Base-by-base conservation (phyloP, 2,797 vertebrate species). In the Lacerta viridis region DNA sequence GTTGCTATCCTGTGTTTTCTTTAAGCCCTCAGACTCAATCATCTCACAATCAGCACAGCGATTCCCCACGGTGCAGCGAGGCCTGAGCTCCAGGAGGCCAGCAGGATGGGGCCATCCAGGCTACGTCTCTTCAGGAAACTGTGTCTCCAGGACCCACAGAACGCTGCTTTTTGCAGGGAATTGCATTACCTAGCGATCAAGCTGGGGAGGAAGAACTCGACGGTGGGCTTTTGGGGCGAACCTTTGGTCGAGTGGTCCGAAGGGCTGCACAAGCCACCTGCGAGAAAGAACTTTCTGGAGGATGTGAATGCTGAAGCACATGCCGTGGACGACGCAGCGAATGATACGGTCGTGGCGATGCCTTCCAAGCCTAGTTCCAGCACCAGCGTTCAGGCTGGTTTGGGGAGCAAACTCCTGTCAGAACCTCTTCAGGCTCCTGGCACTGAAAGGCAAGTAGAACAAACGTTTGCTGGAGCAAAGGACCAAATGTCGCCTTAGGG, bases 361-460 rank as follows among this genome's bases (percentile, higher is more conserved):
- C 64, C 87, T 71, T 95, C 96, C 87, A 91, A 66, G 80, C 89
- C 92, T 55, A 92, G 95, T 90, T 93, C 92, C 96, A 93, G 94
- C 36, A 93, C 96, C 36, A 86, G 88, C 0, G 93, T 93, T 89
- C 71, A 91, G 1, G 87, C 78, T 10, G 87, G 94, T 41, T 68
- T 96, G 71, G 11, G 89, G 0, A 93, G 95, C 86, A 89, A 95
- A 92, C 96, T 97, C 41, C 96, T 96, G 94, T 97, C 96, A 92
- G 96, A 97, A 92, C 95, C 97, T 18, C 96, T 97, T 88, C 97
- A 95, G 93, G 96, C 95, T 79, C 96, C 96, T 86, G 96, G 95
- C 94, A 95, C 97, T 25, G 98, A 98, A 96, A 98, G 98, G 98
- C 98, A 94, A 90, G 92, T 43, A 64, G 85, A 81, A 39, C 82